These are phyloP conservation scores for Melanaphis sacchari DNA, from an alignment of 1,140 invertebrate species.

Conservation along the genomic window DNA sequence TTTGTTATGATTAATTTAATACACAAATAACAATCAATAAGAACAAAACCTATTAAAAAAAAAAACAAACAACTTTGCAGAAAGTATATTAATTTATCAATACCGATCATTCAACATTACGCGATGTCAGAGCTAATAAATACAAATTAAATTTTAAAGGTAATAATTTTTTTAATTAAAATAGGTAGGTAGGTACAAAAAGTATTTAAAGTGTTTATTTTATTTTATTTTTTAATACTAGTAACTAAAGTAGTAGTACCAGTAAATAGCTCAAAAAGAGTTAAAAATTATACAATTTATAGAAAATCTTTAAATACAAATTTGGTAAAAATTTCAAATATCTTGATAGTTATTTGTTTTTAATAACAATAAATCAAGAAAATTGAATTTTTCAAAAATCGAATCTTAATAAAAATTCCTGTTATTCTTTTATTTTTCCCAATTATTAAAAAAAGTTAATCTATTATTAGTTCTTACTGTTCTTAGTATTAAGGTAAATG, in stretches of 20 bases:
- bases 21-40: neutral
- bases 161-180: neutral
- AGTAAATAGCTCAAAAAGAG: neutral
- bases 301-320: neutral
- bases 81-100: neutral
- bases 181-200: neutral
- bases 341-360: neutral
- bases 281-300: neutral
- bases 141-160: too few species aligned
- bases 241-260: neutral
- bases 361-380: neutral
- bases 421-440: too few species aligned
- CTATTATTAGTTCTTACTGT: too few species aligned
- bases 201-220: neutral
- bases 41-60: neutral
- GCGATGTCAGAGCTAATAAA: neutral
- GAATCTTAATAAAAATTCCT: too few species aligned
- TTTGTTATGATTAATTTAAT: neutral
- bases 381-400: neutral
- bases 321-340: neutral
- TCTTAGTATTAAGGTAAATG: too few species aligned
- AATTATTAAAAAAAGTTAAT: neutral
- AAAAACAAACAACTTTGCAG: neutral
- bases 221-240: neutral
- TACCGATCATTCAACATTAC: neutral